phyloP scores from a whole-genome alignment of 2,113 vertebrate species.

The Euleptes europaea region DNA sequence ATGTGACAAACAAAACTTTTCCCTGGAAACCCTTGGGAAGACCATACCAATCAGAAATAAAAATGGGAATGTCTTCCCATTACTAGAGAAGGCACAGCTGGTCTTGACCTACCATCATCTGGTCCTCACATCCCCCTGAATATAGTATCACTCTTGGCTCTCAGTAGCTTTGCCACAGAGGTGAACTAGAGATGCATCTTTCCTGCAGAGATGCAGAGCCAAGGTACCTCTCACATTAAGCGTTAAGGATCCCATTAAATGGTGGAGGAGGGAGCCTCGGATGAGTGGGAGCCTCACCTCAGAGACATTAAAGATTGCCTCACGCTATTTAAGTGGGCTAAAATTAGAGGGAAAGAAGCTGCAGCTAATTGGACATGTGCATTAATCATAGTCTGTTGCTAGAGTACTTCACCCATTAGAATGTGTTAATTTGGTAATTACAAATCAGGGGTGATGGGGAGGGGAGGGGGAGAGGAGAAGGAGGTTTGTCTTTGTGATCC shows the following conservation, averaged over 20 bases:
- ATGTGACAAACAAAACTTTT: background rate
- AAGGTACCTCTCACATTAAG: slow-evolving; percentile 53
- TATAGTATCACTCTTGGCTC: background rate
- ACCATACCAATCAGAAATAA: background rate
- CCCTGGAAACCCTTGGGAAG: background rate
- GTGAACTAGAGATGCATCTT: background rate
- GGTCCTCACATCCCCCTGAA: background rate
- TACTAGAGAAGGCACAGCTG: background rate
- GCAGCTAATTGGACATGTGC: slow-evolving; percentile 68
- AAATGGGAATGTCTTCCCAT: background rate
- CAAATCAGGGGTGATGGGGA: slow-evolving; percentile 59
- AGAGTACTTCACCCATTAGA: slow-evolving; percentile 69
- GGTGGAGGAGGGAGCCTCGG: slow-evolving; percentile 49
- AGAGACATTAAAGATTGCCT: slow-evolving; percentile 63
- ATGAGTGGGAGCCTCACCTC: slow-evolving; percentile 54
- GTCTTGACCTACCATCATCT: background rate
- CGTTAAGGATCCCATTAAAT: slow-evolving; percentile 67
- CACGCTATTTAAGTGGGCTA: slow-evolving; percentile 70
- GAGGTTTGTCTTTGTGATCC: slow-evolving; percentile 61
- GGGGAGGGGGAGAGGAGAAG: slow-evolving; percentile 34
- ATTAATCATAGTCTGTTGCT: slow-evolving; percentile 71
- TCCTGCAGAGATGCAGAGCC: slow-evolving; percentile 61
- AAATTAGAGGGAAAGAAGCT: slow-evolving; percentile 62
- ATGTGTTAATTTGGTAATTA: slow-evolving; percentile 80
- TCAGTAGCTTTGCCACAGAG: accelerated